These are phyloP conservation scores for Gastrophysa polygoni DNA, from an alignment of 2,888 invertebrate genomes.

Conservation along the genomic window DNA sequence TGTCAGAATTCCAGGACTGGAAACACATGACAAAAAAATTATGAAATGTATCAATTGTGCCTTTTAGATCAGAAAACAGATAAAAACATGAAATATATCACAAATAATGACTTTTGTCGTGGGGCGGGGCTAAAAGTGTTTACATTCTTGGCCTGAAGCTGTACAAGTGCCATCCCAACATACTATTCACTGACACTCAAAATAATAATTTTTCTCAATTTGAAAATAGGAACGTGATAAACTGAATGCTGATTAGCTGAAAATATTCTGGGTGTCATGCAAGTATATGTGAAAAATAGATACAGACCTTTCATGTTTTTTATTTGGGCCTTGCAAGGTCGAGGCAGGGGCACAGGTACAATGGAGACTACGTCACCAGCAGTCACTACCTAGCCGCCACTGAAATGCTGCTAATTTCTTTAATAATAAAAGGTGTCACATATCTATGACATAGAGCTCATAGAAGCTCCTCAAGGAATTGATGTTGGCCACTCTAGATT, in stretches of 20 bases:
- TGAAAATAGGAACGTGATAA: background rate
- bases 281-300: constrained; percentile 19
- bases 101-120: constrained; percentile 44
- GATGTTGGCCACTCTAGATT: constrained; percentile 22
- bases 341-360: constrained; percentile 55
- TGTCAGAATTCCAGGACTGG: background rate
- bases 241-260: background rate
- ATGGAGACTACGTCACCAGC: constrained; percentile 60
- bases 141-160: constrained; percentile 50
- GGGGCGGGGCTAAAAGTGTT: constrained; percentile 60
- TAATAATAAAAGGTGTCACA: constrained; percentile 37
- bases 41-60: background rate
- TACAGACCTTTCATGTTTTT: constrained; percentile 53
- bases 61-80: constrained; percentile 39
- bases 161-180: constrained; percentile 12
- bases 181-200: constrained; percentile 12
- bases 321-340: constrained; percentile 48
- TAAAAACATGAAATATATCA: constrained; percentile 44
- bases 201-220: background rate
- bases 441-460: constrained; percentile 44
- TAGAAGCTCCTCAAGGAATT: constrained; percentile 22
- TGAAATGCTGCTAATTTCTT: constrained; percentile 17
- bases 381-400: constrained; percentile 57
- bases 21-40: background rate
- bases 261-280: background rate